Conservation (phyloP, 2,113 vertebrate genomes). For the Hiodon tergisus region DNA sequence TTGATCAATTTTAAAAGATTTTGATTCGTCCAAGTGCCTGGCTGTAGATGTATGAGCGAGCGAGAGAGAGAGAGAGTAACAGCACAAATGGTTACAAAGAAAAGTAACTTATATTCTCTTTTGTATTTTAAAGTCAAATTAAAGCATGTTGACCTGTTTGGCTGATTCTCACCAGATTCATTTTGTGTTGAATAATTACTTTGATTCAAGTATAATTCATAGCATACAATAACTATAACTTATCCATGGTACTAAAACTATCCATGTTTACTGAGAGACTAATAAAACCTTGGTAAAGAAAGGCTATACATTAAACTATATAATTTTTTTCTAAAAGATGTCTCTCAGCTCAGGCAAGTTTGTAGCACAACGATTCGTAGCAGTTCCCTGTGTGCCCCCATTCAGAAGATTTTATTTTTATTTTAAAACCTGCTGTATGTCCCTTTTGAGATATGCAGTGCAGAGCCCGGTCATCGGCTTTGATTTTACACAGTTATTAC, state of each 20-base stretch:
- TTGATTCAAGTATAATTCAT: too few species aligned
- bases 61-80: not conserved
- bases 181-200: too few species aligned
- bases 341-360: not conserved
- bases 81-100: not conserved
- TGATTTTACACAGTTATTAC: conserved; percentile 1
- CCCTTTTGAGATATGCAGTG: not conserved
- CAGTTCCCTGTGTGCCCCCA: not conserved
- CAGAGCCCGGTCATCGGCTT: not conserved
- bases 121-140: too few species aligned
- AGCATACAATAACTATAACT: too few species aligned
- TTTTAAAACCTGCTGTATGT: not conserved
- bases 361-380: not conserved
- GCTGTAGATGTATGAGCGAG: not conserved
- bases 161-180: too few species aligned
- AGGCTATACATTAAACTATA: too few species aligned
- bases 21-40: not conserved
- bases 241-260: too few species aligned
- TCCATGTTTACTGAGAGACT: too few species aligned
- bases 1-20: not conserved
- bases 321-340: too few species aligned
- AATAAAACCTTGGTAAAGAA: too few species aligned
- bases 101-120: too few species aligned
- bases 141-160: too few species aligned
- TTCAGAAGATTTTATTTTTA: not conserved